Base-by-base conservation (phyloP, 2,888 invertebrate genomes). In the Geotrupes spiniger region DNA sequence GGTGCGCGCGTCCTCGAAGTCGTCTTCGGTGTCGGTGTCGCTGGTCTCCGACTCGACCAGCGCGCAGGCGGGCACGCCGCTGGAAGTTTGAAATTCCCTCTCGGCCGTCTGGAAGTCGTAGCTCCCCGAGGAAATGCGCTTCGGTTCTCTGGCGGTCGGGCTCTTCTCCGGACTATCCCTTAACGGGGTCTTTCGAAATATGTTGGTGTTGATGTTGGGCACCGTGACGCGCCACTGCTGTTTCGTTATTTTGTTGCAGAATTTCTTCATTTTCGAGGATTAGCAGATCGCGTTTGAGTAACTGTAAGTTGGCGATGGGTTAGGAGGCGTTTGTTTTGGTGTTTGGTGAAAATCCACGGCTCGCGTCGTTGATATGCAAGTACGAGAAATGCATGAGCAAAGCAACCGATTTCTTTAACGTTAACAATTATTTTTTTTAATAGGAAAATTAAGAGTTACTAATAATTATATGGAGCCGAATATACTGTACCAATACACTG, bases 171-270 rank as follows among this genome's bases (percentile, higher is more conserved):
- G 58, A 8, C 60, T 60, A 21, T 61, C 59, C 38, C 52, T 61
- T 3, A 58, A 31, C 1, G 60, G 56, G 2, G 64, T 62, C 53
- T 58, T 64, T 41, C 58, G 51, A 40, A 68, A 66, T n/a, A 68
- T 53, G 4, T 55, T 50, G 8, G 62, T 57, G 46, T 63, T 69
- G 29, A 71, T 52, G 51, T 69, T 71, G 2, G 73, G 71, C 21
- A 73, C 69, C 3, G 70, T 70, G 8, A 72, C 63, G 14, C 73
- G 61, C 72, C 73, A 72, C 53, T 72, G 70, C 49, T 69, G 70
- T 44, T 71, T 70, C n/a, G 63, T 59, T 40, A 73, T 63, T 63
- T 70, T 72, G 36, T 66, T 66, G 52, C 67, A 71, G 55, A 73
- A 68, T 57, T 72, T 73, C 62, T 72, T 73, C 74, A 74, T 73